Evolutionary conservation across 2,888 invertebrate genomes (phyloP).

Genomic region (Philereme vetulata): DNA sequence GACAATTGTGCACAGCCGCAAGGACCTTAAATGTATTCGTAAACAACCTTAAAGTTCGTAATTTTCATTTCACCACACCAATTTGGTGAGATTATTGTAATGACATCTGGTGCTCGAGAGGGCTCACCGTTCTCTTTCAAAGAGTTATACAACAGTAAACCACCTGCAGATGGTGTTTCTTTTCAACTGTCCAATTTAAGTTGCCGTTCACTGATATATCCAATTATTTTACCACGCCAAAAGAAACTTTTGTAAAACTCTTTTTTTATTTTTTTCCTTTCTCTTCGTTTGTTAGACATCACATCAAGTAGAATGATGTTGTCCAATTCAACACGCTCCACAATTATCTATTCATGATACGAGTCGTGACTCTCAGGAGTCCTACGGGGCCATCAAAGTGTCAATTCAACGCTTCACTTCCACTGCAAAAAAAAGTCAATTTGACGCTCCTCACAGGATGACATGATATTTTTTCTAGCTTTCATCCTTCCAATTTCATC

Average conservation of each 20-base stretch:
- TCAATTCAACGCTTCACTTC: constrained; percentile 43
- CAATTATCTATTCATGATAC: constrained; percentile 63
- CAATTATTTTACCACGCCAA: neutral
- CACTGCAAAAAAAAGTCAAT: constrained; percentile 57
- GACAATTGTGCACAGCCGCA: constrained; percentile 47
- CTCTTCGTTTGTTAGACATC: constrained; percentile 17
- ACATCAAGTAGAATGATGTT: constrained; percentile 19
- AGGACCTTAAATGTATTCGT: constrained; percentile 44
- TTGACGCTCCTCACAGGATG: constrained; percentile 52
- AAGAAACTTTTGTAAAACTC: neutral
- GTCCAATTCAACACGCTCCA: constrained; percentile 37
- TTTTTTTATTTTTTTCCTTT: neutral
- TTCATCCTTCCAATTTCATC: constrained; percentile 48
- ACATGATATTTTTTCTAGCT: constrained; percentile 53
- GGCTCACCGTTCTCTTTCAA: constrained; percentile 25
- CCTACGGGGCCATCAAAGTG: constrained; percentile 58
- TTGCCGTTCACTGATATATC: neutral
- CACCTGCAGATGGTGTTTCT: constrained; percentile 39
- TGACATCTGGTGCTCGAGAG: constrained; percentile 36
- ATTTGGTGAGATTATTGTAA: constrained; percentile 46
- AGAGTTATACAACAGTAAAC: constrained; percentile 27
- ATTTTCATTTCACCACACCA: constrained; percentile 46
- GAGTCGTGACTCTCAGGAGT: constrained; percentile 55
- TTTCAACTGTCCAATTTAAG: constrained; percentile 35
- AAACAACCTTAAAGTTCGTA: constrained; percentile 48